Evolutionary conservation across 1,140 invertebrate species (phyloP).

Genomic region (Teleogryllus occipitalis): DNA sequence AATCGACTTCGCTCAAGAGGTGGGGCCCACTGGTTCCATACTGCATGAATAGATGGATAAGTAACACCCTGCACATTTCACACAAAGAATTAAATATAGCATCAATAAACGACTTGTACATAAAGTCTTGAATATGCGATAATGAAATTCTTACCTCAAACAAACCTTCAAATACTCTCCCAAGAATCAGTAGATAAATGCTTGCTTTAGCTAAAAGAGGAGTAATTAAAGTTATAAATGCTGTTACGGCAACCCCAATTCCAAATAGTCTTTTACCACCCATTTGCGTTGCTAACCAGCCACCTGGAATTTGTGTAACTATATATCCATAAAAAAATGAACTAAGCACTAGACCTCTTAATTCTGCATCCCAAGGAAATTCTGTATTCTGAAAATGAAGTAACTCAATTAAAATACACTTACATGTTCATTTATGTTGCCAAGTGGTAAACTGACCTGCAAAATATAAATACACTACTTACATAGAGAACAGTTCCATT

Average conservation of each 20-base stretch:
- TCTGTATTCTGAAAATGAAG: slow-evolving; percentile 30
- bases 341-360: slow-evolving; percentile 51
- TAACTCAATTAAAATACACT: not conserved
- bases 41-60: slow-evolving; percentile 80
- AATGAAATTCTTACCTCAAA: slow-evolving; percentile 58
- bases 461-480: slow-evolving; percentile 8
- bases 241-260: slow-evolving; percentile 30
- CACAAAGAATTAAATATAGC: not conserved
- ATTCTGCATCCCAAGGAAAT: slow-evolving; percentile 46
- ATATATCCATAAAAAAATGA: slow-evolving; percentile 71
- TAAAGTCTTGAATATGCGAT: not conserved
- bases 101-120: not conserved
- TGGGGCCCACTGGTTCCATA: slow-evolving; percentile 83
- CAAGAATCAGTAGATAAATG: slow-evolving; percentile 57
- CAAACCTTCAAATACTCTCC: slow-evolving; percentile 77
- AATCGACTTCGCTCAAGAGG: slow-evolving; percentile 68
- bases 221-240: slow-evolving; percentile 55
- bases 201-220: slow-evolving; percentile 65
- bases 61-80: slow-evolving; percentile 63
- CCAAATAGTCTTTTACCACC: slow-evolving; percentile 53
- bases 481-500: slow-evolving; percentile 19
- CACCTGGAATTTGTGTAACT: slow-evolving; percentile 60
- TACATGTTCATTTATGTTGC: not conserved
- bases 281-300: slow-evolving; percentile 34
- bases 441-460: too few species aligned